Conservation (phyloP, 2,888 invertebrate species). For the Drosophila helvetica region DNA sequence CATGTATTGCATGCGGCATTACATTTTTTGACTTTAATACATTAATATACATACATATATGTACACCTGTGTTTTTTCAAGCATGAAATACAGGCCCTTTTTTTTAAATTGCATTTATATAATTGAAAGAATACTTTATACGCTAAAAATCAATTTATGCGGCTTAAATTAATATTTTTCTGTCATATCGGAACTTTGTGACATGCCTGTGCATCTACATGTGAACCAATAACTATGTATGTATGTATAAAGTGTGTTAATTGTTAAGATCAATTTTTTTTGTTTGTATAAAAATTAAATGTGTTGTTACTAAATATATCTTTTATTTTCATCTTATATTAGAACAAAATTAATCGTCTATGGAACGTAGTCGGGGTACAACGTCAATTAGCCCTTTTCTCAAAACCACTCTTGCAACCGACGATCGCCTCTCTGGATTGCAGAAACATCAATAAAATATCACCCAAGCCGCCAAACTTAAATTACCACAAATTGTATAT, state of each 20-base stretch:
- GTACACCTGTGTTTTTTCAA: neutral
- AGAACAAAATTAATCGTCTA: neutral
- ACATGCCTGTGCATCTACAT: neutral
- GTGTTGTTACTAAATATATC: neutral
- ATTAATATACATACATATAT: constrained; percentile 9
- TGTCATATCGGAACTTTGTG: neutral
- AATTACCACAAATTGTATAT: neutral
- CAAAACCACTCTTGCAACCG: neutral
- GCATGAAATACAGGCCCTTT: neutral
- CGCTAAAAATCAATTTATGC: neutral
- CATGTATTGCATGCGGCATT: neutral
- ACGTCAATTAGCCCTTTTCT: neutral
- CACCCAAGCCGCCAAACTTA: neutral
- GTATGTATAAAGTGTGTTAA: neutral
- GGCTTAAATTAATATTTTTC: neutral
- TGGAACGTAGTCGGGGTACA: neutral
- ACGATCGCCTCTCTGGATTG: neutral
- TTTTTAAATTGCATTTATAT: neutral
- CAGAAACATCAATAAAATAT: neutral
- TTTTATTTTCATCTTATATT: neutral
- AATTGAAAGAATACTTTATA: neutral
- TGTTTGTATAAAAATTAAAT: neutral
- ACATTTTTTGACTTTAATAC: neutral
- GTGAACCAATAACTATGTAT: neutral
- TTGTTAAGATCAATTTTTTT: neutral